Conservation (phyloP, 2,113 vertebrate genomes). For the Apteryx mantelli region DNA sequence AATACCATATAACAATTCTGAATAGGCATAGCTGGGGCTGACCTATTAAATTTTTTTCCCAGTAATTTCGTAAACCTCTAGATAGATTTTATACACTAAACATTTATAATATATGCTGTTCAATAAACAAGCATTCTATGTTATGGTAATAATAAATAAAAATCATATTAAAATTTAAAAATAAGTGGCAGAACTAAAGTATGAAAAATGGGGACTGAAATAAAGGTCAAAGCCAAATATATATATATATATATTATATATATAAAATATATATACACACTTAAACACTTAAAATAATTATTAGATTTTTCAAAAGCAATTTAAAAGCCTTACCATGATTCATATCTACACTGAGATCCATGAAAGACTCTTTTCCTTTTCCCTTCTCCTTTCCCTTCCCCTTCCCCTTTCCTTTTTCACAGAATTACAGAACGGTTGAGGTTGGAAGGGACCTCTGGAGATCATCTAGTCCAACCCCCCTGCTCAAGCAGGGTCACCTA, state of each 20-base stretch:
- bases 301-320: neutral
- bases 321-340: neutral
- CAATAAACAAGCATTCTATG: neutral
- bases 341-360: neutral
- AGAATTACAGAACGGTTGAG: too few species aligned
- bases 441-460: too few species aligned
- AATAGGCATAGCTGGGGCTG: rapidly evolving
- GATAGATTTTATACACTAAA: neutral
- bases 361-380: neutral
- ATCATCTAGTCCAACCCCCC: too few species aligned
- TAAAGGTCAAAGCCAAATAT: neutral
- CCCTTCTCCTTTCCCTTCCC: neutral
- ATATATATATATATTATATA: too few species aligned
- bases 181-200: neutral
- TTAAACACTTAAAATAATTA: neutral
- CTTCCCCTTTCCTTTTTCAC: neutral
- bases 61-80: neutral
- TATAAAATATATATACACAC: neutral
- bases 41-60: neutral
- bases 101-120: neutral
- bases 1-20: neutral
- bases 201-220: neutral
- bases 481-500: too few species aligned
- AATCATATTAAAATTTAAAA: neutral
- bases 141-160: neutral